A percentile compares a stretch with the other conserved stretches of the same genome.
Evolutionary conservation across 2,888 invertebrate species (phyloP).

Genomic region (Atrina japonica): DNA sequence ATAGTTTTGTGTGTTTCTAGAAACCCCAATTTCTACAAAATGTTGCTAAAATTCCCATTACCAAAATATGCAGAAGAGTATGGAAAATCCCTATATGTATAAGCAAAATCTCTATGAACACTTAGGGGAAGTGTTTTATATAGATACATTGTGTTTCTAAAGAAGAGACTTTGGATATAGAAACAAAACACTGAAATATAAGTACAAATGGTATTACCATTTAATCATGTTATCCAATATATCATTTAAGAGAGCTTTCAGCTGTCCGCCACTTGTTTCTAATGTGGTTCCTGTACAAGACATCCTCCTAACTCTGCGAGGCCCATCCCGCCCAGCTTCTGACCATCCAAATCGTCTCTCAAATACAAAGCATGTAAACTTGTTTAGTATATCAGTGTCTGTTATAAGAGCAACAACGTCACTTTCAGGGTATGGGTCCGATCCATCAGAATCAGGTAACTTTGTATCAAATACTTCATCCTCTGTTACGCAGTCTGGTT

Average conservation of each 20-base stretch:
- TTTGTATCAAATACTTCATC: conserved; percentile 1
- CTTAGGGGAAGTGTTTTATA: not conserved
- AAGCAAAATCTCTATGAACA: not conserved
- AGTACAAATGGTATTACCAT: conserved; percentile 54
- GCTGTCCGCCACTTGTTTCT: conserved; percentile 56
- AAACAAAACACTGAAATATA: not conserved
- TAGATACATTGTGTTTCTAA: not conserved
- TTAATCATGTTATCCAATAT: conserved; percentile 63
- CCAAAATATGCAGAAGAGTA: too few species aligned
- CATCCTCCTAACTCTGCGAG: conserved; percentile 53
- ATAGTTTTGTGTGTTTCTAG: too few species aligned
- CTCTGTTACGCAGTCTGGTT: conserved; percentile 3
- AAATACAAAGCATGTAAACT: conserved; percentile 71
- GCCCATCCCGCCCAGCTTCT: conserved; percentile 63
- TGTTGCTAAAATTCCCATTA: too few species aligned
- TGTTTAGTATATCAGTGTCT: conserved; percentile 54
- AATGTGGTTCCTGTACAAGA: conserved; percentile 58
- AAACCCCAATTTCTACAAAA: too few species aligned
- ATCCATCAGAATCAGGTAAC: not conserved
- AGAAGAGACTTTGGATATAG: not conserved
- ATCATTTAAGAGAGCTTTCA: conserved; percentile 65
- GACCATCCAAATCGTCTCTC: conserved; percentile 76
- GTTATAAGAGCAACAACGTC: conserved; percentile 36
- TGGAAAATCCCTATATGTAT: not conserved
- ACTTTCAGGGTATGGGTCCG: not conserved